A percentile compares a stretch with the other conserved stretches of the same genome.
Conservation (phyloP, 2,797 vertebrate genomes). For the Acipenser transmontanus region DNA sequence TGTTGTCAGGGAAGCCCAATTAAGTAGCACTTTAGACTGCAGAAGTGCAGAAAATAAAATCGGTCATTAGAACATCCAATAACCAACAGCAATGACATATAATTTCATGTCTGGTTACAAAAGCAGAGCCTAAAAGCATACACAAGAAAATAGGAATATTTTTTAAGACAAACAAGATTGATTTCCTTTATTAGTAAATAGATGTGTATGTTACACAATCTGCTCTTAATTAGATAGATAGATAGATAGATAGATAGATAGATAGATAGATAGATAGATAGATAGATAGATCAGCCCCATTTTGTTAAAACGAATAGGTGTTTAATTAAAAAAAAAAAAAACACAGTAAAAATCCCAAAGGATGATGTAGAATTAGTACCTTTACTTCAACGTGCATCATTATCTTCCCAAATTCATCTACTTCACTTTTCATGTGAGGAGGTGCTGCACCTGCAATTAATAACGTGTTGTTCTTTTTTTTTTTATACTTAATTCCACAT, state of each 20-base stretch:
- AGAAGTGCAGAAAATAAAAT: slow-evolving; percentile 41
- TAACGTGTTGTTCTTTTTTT: no score
- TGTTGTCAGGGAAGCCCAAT: slow-evolving; percentile 46
- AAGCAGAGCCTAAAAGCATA: slow-evolving; percentile 39
- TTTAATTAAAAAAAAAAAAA: neutral
- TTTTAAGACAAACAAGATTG: slow-evolving; percentile 11
- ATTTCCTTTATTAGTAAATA: slow-evolving; percentile 6
- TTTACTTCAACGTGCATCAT: no score
- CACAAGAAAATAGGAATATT: slow-evolving; percentile 26
- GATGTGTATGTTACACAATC: neutral
- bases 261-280: slow-evolving; percentile 3
- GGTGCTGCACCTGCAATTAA: no score
- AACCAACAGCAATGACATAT: slow-evolving; percentile 51
- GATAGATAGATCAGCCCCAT: neutral
- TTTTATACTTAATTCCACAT: no score
- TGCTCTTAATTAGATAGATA: neutral
- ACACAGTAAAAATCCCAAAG: no score
- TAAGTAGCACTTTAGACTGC: slow-evolving; percentile 51
- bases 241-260: neutral
- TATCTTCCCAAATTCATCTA: no score
- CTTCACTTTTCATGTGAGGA: no score
- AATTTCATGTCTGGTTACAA: slow-evolving; percentile 44
- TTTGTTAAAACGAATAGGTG: neutral
- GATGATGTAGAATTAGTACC: no score
- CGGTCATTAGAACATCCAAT: slow-evolving; percentile 50